Base-by-base conservation (phyloP, 2,797 vertebrate species). In the Manis crassicaudata region DNA sequence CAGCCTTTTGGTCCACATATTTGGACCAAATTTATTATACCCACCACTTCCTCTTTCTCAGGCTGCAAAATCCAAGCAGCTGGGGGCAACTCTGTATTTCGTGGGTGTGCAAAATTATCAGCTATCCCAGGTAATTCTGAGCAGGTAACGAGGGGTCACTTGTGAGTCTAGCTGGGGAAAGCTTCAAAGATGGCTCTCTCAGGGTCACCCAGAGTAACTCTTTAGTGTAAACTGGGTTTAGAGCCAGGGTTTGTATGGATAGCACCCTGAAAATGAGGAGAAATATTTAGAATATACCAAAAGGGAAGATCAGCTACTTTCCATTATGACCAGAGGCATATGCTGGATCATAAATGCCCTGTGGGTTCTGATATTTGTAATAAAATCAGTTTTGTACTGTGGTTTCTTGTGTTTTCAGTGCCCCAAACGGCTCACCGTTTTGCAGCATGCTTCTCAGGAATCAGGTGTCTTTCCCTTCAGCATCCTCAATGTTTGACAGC, bases 321-420 rank as follows among this genome's bases (percentile, higher is more conserved):
- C 65, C 43, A n/a, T 2, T 18, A 58, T 2, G 8, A 65, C 43
- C 56, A 16, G 46, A 62, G 79, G 35, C n/a, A 8, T 50, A 32
- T 27, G 60, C 62, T 67, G 50, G 20, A 25, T 35, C 9, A 11
- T 52, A 58, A 80, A 14, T 52, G 35, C 4, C 18, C 46, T 67
- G 50, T 83, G 52, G 63, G 13, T 40, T 76, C 40, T 93, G 62
- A 29, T 94, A 91, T 94, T 97, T 96, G 94, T 96, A 97, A 98
- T 97, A 98, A 97, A 97, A 29, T 6, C 4, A 35, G 79, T 96
- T 96, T 97, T 96, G 54, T 86, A 90, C 37, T 37, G 3, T 40
- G 37, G 37, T 40, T 40, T 40, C 37, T 40, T 40, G 37, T 8
- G 25, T 93, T 90, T 92, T 62, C 25, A 20, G 43, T 2, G 1